These are phyloP conservation scores for Sternotherus odoratus DNA, from an alignment of 2,797 vertebrate species.

Conservation along the genomic window DNA sequence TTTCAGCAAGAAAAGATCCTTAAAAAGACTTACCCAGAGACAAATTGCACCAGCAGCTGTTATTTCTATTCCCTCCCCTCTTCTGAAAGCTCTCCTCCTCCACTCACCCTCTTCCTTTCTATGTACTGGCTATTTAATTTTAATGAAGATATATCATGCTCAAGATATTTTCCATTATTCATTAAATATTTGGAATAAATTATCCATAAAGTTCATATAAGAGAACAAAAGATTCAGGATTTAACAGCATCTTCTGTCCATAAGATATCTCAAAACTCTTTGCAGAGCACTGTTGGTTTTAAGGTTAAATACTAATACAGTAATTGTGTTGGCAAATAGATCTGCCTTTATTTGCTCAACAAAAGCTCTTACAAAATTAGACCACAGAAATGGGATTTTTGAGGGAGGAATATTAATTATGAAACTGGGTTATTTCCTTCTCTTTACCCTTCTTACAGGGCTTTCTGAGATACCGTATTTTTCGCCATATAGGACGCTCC, in stretches of 20 bases:
- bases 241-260: not conserved
- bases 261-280: not conserved
- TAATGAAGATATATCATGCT: not conserved
- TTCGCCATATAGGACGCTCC: too few species aligned
- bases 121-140: not conserved
- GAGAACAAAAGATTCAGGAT: not conserved
- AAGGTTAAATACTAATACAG: not conserved
- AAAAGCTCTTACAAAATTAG: not conserved
- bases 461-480: not conserved
- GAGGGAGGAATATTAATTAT: not conserved
- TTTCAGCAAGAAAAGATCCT: not conserved
- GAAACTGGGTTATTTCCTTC: not conserved
- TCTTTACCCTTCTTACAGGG: not conserved
- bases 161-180: not conserved
- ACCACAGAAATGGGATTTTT: not conserved
- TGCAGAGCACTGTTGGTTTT: not conserved
- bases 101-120: not conserved
- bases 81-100: not conserved
- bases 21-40: not conserved
- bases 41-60: not conserved
- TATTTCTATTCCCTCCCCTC: not conserved
- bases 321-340: not conserved
- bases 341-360: not conserved
- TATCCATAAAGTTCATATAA: not conserved
- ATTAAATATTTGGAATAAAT: not conserved